These are phyloP conservation scores for Epizoanthus rinbou DNA, from an alignment of 92 coral and sea anemone species.

Conservation along the genomic window DNA sequence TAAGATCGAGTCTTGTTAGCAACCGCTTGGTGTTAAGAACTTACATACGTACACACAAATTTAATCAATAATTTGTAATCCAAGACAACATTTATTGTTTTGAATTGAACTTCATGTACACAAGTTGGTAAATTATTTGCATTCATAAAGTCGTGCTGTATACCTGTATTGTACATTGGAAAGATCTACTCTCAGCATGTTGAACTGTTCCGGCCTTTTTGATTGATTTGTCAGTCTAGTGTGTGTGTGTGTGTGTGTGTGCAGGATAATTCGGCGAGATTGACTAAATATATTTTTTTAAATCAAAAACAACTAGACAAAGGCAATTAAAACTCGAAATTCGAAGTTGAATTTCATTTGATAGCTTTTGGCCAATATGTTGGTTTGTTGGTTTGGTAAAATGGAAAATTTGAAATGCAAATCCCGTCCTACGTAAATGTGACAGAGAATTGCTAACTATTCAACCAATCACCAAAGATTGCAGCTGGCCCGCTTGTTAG, in stretches of 20 bases:
- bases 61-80: background rate
- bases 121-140: slow-evolving; percentile 8
- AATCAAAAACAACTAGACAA: background rate
- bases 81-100: background rate
- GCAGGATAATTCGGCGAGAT: no score
- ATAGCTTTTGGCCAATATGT: background rate
- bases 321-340: background rate
- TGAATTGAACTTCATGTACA: slow-evolving; percentile 2
- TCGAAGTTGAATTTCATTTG: background rate
- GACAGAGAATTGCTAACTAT: slow-evolving; percentile 2
- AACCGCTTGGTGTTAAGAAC: background rate
- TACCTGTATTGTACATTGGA: background rate
- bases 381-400: background rate
- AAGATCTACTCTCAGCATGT: background rate
- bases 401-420: background rate
- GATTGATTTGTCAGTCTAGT: no score
- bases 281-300: no score
- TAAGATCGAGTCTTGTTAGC: background rate
- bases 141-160: background rate
- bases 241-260: no score
- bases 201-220: background rate
- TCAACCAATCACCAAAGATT: background rate
- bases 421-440: background rate
- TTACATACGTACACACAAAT: background rate
- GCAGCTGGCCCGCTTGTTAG: background rate